Conservation (phyloP, 2,797 vertebrate genomes). For the Chrysocyon brachyurus region DNA sequence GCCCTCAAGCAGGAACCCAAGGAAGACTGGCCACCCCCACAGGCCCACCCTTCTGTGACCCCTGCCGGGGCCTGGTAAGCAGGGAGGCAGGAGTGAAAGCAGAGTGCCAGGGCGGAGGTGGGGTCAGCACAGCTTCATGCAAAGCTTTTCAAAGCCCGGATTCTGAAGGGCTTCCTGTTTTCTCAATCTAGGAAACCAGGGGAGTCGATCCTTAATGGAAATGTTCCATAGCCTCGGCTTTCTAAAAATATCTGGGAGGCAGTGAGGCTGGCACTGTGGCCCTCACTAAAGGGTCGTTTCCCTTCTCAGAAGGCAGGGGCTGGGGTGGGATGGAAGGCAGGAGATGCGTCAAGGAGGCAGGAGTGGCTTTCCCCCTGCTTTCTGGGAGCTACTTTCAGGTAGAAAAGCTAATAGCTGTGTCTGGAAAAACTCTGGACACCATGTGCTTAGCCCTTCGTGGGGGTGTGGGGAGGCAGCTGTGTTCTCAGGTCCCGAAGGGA, state of each 20-base stretch:
- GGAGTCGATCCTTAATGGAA: constrained; percentile 91
- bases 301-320: constrained; percentile 74
- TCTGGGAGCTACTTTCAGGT: neutral
- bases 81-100: neutral
- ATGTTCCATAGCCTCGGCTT: constrained; percentile 88
- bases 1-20: neutral
- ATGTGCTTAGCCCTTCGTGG: neutral
- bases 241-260: constrained; percentile 92
- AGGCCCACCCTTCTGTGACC: accelerated
- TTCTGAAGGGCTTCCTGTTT: constrained; percentile 90
- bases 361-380: neutral
- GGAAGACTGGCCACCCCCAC: neutral
- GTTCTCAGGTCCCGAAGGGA: neutral
- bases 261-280: constrained; percentile 80
- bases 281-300: constrained; percentile 78
- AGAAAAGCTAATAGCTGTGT: accelerated
- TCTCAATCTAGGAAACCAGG: constrained; percentile 89
- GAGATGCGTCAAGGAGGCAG: constrained; percentile 57
- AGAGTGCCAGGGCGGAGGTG: constrained; percentile 85
- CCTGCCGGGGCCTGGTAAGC: neutral
- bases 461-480: neutral
- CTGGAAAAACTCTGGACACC: neutral
- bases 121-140: constrained; percentile 73
- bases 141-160: constrained; percentile 78
- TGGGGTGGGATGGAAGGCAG: neutral